phyloP scores from a whole-genome alignment of 2,888 invertebrate genomes.

The Zhengitettix transpicula region DNA sequence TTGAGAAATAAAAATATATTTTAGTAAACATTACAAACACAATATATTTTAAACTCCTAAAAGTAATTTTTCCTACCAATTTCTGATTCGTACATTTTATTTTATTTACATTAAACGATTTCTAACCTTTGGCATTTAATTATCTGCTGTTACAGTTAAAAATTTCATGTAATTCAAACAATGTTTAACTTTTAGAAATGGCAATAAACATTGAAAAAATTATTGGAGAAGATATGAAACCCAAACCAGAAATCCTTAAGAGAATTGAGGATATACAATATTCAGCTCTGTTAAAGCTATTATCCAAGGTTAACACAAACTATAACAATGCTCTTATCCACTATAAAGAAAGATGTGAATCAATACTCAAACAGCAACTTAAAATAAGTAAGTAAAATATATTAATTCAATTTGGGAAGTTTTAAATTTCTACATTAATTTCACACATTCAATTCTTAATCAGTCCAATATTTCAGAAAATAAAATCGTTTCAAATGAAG shows the following conservation, averaged over 20 bases:
- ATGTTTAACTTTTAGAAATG: too few relatives aligned
- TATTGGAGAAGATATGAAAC: background rate
- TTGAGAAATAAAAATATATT: too few relatives aligned
- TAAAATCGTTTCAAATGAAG: conserved; percentile 17
- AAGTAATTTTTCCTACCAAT: too few relatives aligned
- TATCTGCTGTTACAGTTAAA: too few relatives aligned
- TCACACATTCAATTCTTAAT: background rate
- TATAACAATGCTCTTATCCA: background rate
- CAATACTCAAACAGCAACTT: background rate
- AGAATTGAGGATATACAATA: background rate
- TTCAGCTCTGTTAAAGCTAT: background rate
- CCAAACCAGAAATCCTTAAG: background rate
- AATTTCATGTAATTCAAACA: too few relatives aligned
- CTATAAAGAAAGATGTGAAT: background rate
- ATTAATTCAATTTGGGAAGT: background rate
- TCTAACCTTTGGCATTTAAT: too few relatives aligned
- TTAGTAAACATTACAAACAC: too few relatives aligned
- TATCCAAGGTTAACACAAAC: background rate
- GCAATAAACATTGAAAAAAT: too few relatives aligned
- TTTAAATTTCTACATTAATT: background rate
- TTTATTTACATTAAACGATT: too few relatives aligned
- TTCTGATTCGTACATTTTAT: too few relatives aligned
- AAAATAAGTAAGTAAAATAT: background rate
- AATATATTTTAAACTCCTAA: too few relatives aligned
- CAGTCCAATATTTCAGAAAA: background rate